Conservation (phyloP, 2,113 vertebrate species). For the Saguinus imperator region DNA sequence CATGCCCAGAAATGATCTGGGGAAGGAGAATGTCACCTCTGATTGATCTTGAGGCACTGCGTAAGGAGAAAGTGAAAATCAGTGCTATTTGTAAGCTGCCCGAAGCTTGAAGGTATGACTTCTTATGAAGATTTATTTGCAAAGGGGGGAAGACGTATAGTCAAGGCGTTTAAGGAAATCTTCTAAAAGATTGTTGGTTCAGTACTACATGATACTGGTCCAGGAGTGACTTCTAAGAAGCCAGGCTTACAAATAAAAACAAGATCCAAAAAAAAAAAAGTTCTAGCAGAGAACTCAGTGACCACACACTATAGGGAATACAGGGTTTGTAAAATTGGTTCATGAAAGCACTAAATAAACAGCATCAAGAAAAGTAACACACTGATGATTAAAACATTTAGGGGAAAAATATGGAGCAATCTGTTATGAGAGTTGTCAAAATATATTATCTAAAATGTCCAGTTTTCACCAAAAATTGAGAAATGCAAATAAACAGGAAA, state of each 20-base stretch:
- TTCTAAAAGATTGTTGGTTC: background rate
- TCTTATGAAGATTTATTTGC: background rate
- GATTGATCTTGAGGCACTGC: background rate
- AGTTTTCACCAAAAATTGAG: background rate
- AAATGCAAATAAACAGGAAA: background rate
- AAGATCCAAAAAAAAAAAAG: background rate
- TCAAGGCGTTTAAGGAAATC: background rate
- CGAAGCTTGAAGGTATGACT: background rate
- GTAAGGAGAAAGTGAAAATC: background rate
- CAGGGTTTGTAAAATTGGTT: background rate
- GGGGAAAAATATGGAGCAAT: background rate
- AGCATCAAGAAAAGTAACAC: background rate
- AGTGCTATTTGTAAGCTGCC: background rate
- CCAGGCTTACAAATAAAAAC: constrained; percentile 5
- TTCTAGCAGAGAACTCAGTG: background rate
- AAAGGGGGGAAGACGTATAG: background rate
- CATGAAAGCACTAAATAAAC: background rate
- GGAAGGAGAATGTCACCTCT: background rate
- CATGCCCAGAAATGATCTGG: background rate
- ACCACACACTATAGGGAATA: background rate
- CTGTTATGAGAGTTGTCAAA: background rate
- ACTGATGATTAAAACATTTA: background rate
- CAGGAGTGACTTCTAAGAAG: background rate
- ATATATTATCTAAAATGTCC: background rate
- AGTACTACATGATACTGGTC: background rate